Percentiles rank a stretch among this genome's conserved stretches.
Conservation (phyloP, 2,113 vertebrate genomes). For the Chlamydotis undulata region DNA sequence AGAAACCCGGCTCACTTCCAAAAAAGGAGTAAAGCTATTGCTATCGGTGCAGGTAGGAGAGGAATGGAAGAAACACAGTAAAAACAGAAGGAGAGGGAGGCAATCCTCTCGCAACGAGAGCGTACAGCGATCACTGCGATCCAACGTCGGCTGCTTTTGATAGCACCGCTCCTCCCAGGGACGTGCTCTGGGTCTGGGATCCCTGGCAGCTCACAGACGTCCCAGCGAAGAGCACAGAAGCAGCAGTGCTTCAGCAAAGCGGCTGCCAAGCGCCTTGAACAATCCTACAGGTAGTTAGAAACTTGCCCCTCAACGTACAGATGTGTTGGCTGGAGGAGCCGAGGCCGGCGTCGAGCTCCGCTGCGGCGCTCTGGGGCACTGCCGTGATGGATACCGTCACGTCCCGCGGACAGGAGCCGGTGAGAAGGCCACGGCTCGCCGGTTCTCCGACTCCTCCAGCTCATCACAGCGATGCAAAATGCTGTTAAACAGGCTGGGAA, state of each 20-base stretch:
- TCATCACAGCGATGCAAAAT: not conserved
- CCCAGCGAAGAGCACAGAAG: not conserved
- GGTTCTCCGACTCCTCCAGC: not conserved
- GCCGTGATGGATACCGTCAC: fast-evolving
- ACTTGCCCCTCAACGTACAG: not conserved
- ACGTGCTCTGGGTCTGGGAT: not conserved
- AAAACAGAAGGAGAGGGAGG: not conserved
- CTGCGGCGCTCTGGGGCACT: not conserved
- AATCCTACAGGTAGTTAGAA: not conserved
- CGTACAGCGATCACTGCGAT: not conserved
- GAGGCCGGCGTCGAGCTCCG: fast-evolving
- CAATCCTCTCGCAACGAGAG: not conserved
- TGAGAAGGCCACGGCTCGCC: not conserved
- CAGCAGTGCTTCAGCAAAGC: not conserved
- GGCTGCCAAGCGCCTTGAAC: not conserved
- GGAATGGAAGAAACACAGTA: not conserved
- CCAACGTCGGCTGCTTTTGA: not conserved
- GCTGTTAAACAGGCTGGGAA: not conserved
- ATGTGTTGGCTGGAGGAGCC: not conserved
- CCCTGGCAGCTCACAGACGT: not conserved
- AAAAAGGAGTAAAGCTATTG: not conserved
- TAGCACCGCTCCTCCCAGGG: not conserved
- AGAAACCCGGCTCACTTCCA: conserved; percentile 18
- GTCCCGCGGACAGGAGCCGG: fast-evolving
- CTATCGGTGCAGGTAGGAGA: not conserved